A percentile compares a stretch with the other conserved stretches of the same genome.
phyloP scores from a whole-genome alignment of 2,797 vertebrate species.

The Vipera ursinii region DNA sequence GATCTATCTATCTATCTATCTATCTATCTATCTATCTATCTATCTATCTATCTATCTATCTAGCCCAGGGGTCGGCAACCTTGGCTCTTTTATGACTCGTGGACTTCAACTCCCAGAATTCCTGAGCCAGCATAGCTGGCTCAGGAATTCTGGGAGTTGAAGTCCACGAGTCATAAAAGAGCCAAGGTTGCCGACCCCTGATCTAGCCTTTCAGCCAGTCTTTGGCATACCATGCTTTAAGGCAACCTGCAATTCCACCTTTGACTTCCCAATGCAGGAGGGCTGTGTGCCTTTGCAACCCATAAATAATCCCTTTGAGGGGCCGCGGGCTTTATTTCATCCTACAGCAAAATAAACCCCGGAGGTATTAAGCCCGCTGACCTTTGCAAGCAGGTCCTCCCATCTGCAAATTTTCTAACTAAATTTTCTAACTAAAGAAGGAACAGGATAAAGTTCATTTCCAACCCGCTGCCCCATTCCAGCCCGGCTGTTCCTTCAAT shows the following conservation, averaged over 20 bases:
- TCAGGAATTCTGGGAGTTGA: too few species aligned
- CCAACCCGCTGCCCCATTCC: constrained; percentile 74
- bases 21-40: too few species aligned
- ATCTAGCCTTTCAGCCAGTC: background rate
- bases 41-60: too few species aligned
- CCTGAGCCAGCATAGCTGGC: too few species aligned
- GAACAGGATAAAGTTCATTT: constrained; percentile 72
- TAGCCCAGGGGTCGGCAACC: too few species aligned
- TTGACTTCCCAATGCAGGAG: background rate
- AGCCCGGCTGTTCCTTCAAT: constrained; percentile 67
- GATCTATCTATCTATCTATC: too few species aligned
- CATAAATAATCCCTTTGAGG: background rate
- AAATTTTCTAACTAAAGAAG: constrained; percentile 75
- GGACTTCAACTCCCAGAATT: too few species aligned
- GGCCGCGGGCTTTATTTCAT: background rate
- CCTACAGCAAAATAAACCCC: background rate
- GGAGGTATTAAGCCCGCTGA: constrained; percentile 16
- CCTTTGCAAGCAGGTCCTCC: constrained; percentile 34
- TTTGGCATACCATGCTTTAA: background rate
- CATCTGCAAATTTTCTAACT: constrained; percentile 34
- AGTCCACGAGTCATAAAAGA: too few species aligned
- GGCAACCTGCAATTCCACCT: background rate
- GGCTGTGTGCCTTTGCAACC: background rate
- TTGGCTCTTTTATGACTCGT: too few species aligned
- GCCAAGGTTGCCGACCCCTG: too few species aligned